phyloP scores from a whole-genome alignment of 1,140 invertebrate genomes.

The Eriosoma lanigerum region DNA sequence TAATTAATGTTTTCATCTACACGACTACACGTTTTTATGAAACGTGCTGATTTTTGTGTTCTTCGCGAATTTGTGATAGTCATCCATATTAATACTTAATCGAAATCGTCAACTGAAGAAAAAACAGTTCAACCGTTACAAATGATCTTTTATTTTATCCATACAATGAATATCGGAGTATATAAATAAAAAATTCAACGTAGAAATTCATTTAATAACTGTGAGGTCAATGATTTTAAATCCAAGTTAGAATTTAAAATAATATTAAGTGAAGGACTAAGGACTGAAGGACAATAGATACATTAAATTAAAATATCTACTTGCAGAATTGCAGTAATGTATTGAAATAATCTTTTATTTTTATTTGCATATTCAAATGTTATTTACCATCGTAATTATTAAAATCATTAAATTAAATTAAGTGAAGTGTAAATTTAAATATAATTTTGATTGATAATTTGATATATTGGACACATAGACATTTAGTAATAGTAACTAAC shows the following conservation, averaged over 20 bases:
- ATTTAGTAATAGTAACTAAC: too few relatives aligned
- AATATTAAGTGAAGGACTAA: background rate
- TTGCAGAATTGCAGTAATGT: too few relatives aligned
- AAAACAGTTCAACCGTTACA: constrained; percentile 21
- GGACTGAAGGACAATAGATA: background rate
- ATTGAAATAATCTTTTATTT: background rate
- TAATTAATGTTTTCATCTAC: constrained; percentile 25
- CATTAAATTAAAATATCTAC: background rate
- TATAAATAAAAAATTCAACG: background rate
- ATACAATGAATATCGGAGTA: background rate
- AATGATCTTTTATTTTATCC: constrained; percentile 28
- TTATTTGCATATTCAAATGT: background rate
- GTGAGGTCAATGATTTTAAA: background rate
- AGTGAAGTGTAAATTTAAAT: background rate
- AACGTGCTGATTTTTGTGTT: constrained; percentile 28
- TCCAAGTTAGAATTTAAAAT: background rate
- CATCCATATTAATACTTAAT: constrained; percentile 39
- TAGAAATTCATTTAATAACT: constrained; percentile 1
- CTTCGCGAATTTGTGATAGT: constrained; percentile 12
- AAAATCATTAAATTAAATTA: constrained; percentile 3
- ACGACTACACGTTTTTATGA: background rate
- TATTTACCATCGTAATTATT: too few relatives aligned
- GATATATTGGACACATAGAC: too few relatives aligned
- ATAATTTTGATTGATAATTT: background rate
- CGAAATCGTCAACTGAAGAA: constrained; percentile 2